Base-by-base conservation (phyloP, 2,888 invertebrate genomes). In the Azorinus chamasolen region DNA sequence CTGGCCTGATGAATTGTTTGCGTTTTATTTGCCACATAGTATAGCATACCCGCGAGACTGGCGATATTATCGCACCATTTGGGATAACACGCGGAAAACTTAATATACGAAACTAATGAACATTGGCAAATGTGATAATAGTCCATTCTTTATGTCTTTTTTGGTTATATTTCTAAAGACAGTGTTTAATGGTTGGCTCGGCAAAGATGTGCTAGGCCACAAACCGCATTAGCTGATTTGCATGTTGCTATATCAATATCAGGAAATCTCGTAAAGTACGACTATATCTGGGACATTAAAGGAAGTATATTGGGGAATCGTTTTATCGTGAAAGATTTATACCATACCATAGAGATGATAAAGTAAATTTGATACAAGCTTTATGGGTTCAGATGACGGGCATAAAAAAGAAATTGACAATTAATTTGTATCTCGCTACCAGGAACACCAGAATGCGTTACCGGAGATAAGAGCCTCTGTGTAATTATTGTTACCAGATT, bases 281-380 rank as follows among this genome's bases (percentile, higher is more conserved):
- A 37, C 48, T 55, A 57, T 65, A 55, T 55, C 46, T 39, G 24
- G 14, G 22, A 65, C 57, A 65, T 55, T 45, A 65, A 55, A 37
- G 57, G 48, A 48, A 32, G 25, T 55, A 50, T 25, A 65, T 45
- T 65, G 65, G 39, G 55, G 45, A 32, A 25, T 48, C 61, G 27
- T 61, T 46, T 46, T 50, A 61, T 66, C 57, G 12, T 1, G 55
- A 24, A 41, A 50, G 62, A 55, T 55, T 66, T 66, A 54, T 61
- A 51, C 39, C 46, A 68, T 43, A 41, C 4, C 25, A 18, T 55
- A 43, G 58, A 18, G 27, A 41, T 39, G 61, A 78, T 78, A 78
- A 78, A 64, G 55, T 64, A 78, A 72, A 78, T 69, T 72, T 63
- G 69, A 78, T 78, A 68, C 68, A 22, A 41, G 54, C 64, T 77